A percentile compares a stretch with the other conserved stretches of the same genome.
Evolutionary conservation across 2,797 vertebrate species (phyloP).

Genomic region (Morelia viridis): DNA sequence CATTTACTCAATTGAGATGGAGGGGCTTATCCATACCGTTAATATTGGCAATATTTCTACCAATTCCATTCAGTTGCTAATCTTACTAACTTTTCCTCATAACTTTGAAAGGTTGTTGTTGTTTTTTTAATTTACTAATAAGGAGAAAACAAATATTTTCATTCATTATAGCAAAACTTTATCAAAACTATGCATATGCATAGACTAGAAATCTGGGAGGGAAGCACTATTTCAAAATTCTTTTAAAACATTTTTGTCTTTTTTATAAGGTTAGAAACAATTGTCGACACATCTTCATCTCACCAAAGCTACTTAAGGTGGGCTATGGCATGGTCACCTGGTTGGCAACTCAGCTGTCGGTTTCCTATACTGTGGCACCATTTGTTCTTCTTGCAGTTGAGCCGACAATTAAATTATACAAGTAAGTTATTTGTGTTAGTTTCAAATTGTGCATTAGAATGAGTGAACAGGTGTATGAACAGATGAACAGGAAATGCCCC

Average conservation of each 20-base stretch:
- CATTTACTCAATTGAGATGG: background rate
- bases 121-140: background rate
- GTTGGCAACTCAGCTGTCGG: constrained; percentile 86
- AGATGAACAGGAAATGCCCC: background rate
- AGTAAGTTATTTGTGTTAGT: constrained; percentile 70
- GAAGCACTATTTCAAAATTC: accelerated
- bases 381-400: constrained; percentile 89
- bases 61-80: background rate
- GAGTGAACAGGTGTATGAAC: background rate
- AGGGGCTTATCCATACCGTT: background rate
- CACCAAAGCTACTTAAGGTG: constrained; percentile 74
- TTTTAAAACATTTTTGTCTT: background rate
- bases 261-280: constrained; percentile 82
- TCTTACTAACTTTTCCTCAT: background rate
- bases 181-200: background rate
- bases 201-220: background rate
- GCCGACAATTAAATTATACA: constrained; percentile 85
- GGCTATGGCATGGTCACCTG: constrained; percentile 86
- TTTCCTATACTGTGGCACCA: constrained; percentile 89
- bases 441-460: background rate
- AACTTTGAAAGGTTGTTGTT: background rate
- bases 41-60: background rate
- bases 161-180: background rate
- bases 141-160: background rate
- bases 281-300: constrained; percentile 82